These are phyloP conservation scores for Naja naja DNA, from an alignment of 2,113 vertebrate genomes.

Conservation along the genomic window DNA sequence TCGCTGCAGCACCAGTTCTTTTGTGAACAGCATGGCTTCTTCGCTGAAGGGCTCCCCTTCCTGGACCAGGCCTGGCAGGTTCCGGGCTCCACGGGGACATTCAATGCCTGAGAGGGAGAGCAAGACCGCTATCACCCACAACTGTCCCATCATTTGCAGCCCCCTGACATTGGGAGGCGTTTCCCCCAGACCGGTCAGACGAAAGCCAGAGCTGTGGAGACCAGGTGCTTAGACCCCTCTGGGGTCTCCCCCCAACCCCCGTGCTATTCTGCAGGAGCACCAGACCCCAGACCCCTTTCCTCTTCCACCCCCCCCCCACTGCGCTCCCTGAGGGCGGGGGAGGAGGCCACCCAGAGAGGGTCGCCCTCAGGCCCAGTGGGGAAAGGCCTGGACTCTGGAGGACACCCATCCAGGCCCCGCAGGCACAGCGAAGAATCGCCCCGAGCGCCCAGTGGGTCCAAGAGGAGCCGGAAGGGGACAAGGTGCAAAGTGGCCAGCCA, in stretches of 20 bases:
- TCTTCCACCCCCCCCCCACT: not conserved
- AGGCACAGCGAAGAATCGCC: not conserved
- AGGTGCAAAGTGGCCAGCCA: not conserved
- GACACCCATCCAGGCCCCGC: not conserved
- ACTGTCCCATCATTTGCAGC: not conserved
- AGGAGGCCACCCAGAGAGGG: not conserved
- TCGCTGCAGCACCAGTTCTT: slow-evolving; percentile 93
- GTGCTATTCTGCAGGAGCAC: not conserved
- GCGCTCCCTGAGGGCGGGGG: not conserved
- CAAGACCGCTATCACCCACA: not conserved
- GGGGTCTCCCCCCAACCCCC: not conserved
- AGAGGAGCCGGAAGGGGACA: not conserved
- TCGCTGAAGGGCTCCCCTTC: slow-evolving; percentile 95
- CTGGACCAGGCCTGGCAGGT: slow-evolving; percentile 81
- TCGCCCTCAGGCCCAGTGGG: not conserved
- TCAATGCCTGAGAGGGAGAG: slow-evolving; percentile 81
- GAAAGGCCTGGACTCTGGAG: not conserved
- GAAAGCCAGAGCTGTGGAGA: not conserved
- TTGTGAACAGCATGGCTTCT: slow-evolving; percentile 91
- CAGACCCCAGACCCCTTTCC: not conserved
- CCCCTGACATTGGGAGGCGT: accelerated
- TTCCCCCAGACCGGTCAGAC: not conserved
- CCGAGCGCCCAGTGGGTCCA: not conserved
- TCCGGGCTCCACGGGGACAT: slow-evolving; percentile 90
- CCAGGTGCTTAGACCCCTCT: not conserved